These are phyloP conservation scores for Carassius gibelio DNA, from an alignment of 2,113 vertebrate genomes.

Conservation along the genomic window DNA sequence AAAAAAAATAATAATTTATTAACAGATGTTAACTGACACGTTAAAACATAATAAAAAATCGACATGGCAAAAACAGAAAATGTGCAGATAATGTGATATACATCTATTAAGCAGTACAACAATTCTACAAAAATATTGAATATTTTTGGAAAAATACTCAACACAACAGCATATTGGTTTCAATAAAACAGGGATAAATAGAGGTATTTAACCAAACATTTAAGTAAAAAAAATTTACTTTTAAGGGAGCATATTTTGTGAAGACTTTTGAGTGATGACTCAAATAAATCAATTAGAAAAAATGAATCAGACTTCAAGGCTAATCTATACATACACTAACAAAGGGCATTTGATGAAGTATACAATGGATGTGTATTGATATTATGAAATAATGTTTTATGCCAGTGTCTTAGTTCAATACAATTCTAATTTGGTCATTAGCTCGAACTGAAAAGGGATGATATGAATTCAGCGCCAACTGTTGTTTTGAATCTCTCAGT, in stretches of 20 bases:
- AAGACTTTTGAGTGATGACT: neutral
- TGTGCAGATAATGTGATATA: no score
- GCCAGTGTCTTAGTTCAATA: neutral
- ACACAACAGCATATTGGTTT: neutral
- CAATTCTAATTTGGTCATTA: neutral
- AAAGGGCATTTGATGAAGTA: neutral
- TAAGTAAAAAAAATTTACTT: neutral
- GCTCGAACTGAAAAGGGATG: neutral
- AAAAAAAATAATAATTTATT: no score
- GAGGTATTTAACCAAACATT: neutral
- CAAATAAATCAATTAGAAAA: neutral
- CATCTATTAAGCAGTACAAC: neutral
- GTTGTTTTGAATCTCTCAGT: conserved; percentile 35
- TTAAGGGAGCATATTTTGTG: neutral
- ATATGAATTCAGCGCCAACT: conserved; percentile 29
- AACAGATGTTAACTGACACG: no score
- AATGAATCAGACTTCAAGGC: neutral
- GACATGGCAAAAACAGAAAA: no score
- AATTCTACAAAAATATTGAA: neutral
- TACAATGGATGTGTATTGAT: neutral
- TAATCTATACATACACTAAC: neutral
- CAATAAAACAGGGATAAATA: neutral
- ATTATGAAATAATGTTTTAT: neutral
- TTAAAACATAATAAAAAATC: no score
- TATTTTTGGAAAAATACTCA: neutral